Evolutionary conservation across 2,888 invertebrate genomes (phyloP).

Genomic region (Hymenopus coronatus): DNA sequence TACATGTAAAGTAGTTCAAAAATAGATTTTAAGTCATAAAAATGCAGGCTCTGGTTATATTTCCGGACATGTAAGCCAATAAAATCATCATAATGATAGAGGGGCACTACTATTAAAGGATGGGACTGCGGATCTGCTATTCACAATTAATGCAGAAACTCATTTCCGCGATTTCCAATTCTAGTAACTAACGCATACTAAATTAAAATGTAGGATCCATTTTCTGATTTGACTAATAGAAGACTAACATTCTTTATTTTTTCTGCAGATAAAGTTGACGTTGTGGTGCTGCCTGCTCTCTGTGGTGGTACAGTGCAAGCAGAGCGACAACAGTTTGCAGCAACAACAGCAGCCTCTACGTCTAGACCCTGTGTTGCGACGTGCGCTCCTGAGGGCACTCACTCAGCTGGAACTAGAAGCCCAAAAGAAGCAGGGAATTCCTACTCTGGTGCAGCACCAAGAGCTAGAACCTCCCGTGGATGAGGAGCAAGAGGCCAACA

Average conservation of each 20-base stretch:
- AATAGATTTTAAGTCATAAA: too few species aligned
- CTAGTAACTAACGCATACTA: too few species aligned
- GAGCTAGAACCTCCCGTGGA: conserved; percentile 41
- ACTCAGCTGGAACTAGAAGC: conserved; percentile 69
- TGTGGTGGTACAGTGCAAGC: neutral
- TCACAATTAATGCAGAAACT: too few species aligned
- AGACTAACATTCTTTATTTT: conserved; percentile 6
- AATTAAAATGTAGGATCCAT: too few species aligned
- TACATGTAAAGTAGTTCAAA: too few species aligned
- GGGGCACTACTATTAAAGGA: too few species aligned
- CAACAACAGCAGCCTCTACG: conserved; percentile 55
- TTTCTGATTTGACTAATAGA: too few species aligned
- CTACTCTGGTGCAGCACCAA: conserved; percentile 20
- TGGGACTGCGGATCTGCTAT: too few species aligned
- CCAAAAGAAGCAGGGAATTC: neutral
- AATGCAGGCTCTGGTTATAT: too few species aligned
- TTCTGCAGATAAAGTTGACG: conserved; percentile 38
- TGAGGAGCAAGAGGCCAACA: conserved; percentile 37
- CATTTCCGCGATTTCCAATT: too few species aligned
- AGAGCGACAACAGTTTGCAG: neutral
- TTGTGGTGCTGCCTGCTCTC: conserved; percentile 30
- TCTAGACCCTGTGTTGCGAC: conserved; percentile 70
- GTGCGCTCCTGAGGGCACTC: conserved; percentile 72
- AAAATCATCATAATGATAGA: too few species aligned
- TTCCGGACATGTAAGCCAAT: too few species aligned